Evolutionary conservation across 2,888 invertebrate species (phyloP), one percentile per base, ranked within the genome.

Genomic region (Leptopilina myrica): DNA sequence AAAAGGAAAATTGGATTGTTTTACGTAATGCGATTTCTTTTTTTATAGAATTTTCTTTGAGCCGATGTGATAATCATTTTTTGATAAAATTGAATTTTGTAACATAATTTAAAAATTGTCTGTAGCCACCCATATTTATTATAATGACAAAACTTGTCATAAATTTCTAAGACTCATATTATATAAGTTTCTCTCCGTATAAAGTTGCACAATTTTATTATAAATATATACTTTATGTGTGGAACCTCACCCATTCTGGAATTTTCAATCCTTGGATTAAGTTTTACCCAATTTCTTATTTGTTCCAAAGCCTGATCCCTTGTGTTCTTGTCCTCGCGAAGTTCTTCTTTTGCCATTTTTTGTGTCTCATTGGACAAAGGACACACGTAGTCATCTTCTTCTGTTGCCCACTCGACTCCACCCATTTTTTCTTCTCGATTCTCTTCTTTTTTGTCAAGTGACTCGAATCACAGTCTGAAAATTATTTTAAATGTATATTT

Each of bases 241-340:
- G 53, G 20, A 49, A 64, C 79, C 92, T 92, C 91, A 95, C 95
- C 96, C 91, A 96, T 93, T 86, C 96, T 93, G 83, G 95, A 93
- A 84, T 95, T 94, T 86, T 93, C 92, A 81, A 96, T 95, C 86
- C 95, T 94, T 0, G 95, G 95, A 88, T 96, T 96, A 88, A 95
- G 94, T 83, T 93, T 93, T 86, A 96, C 93, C 96, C 96, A 96
- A 86, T 93, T 94, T 69, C 96, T 92, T 85, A 96, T 91, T 14
- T 95, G 94, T 12, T 93, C 92, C 73, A 96, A 91, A 0, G 96
- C 95, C 87, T 95, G 94, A 4, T 93, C 92, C 79, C 96, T 93
- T 7, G 93, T 92, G 81, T 93, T 93, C 15, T 94, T 93, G n/a
- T 95, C 95, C 89, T 96, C 96, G 43, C 95, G 91, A 14, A 96